Evolutionary conservation across 2,797 vertebrate species (phyloP), one percentile per base, ranked within the genome.

Genomic region (Myotis vivesi): DNA sequence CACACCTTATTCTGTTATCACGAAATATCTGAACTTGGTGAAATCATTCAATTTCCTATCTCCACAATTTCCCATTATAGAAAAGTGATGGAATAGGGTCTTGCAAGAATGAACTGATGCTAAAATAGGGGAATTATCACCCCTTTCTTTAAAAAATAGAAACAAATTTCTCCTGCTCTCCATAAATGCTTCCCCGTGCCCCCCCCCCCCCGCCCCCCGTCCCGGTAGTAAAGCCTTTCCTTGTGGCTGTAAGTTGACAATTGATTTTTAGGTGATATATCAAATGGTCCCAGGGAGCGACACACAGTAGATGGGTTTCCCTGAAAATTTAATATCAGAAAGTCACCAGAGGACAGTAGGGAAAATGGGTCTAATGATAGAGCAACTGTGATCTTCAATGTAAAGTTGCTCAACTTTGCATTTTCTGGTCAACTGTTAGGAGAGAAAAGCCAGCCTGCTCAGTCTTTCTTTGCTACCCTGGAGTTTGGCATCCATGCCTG

Each of bases 281-380:
- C 90, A 86, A 76, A 87, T 36, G 38, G 57, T 87, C 41, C 36
- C 66, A 20, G 64, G 41, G 36, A 49, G 41, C 5, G 44, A 79
- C 91, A 88, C 93, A 64, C 19, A 80, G 76, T 12, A 69, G 49
- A 92, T 72, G 84, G 33, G 13, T 75, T 94, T 94, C 77, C 41
- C 38, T 62, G 51, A 82, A 38, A 91, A 92, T 85, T 89, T 93
- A 84, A 55, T 68, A 53, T 66, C 57, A 73, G 38, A 17, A 84
- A 89, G 55, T 91, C 51, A 85, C 33, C 13, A 55, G 62, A 77
- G 55, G 44, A 85, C 62, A 81, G 3, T 2, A 82, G 19, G 44
- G n/a, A 12, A 72, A 85, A 66, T 9, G 30, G 51, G 25, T 25
- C 51, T 51, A 59, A 66, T 69, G 64, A 59, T 72, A 23, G 66